phyloP scores from a whole-genome alignment of 2,113 vertebrate genomes.

The Brachypteracias leptosomus region DNA sequence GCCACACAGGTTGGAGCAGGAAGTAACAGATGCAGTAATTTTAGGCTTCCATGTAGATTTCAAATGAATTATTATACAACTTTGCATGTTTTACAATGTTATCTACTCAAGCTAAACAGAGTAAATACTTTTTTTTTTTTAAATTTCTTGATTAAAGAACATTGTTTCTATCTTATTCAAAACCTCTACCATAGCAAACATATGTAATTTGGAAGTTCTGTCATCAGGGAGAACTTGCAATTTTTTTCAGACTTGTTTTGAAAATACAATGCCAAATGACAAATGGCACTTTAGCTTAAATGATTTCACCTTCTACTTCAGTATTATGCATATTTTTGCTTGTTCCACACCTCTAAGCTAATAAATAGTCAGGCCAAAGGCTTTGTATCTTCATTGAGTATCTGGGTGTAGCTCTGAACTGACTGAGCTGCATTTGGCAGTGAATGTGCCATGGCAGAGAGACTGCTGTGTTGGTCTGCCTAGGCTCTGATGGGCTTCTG shows the following conservation, averaged over 20 bases:
- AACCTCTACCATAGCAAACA: neutral
- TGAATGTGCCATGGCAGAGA: fast-evolving
- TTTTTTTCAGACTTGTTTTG: neutral
- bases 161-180: neutral
- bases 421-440: neutral
- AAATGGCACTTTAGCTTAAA: neutral
- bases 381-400: neutral
- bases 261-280: neutral
- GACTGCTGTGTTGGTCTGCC: neutral
- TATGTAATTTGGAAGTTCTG: neutral
- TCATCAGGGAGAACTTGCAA: neutral
- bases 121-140: neutral
- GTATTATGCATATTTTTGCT: neutral
- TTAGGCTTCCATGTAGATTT: neutral
- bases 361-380: neutral
- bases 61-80: neutral
- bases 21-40: neutral
- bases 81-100: neutral
- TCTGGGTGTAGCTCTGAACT: neutral
- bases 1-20: neutral
- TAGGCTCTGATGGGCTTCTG: neutral
- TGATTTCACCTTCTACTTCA: neutral
- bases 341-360: neutral
- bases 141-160: neutral
- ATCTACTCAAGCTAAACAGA: neutral